Base-by-base conservation (phyloP, 1,140 invertebrate genomes). In the Drosophila malerkotliana region DNA sequence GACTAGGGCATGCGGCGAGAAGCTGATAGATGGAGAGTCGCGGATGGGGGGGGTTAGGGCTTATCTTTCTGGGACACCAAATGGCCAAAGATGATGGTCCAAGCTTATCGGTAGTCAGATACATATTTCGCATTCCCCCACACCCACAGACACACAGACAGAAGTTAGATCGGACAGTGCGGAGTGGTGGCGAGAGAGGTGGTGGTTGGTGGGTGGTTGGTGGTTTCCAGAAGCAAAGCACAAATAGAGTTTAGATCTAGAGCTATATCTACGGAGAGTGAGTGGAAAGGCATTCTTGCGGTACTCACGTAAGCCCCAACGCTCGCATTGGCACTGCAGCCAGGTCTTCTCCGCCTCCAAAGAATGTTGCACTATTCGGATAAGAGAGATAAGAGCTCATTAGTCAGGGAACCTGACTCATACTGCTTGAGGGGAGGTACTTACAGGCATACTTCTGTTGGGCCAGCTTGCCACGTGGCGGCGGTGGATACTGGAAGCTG, bases 401-500 rank as follows among this genome's bases (percentile, higher is more conserved):
- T 69, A 56, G 32, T 41, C n/a, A 9, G 37, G 8, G n/a, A 41
- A 41, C 3, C 1, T 4, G 10, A 10, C 4, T 37, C 8, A 18
- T 1, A 18, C 18, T 18, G 18, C 18, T 18, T 18, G 18, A 18
- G 18, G 18, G 18, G 1, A 18, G 18, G 18, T 18, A 94, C 95
- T 95, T 92, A 96, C 96, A 94, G 72, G 96, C 93, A 94, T 93
- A 97, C 77, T 92, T 91, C 58, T 92, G 89, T 78, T 92, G 90
- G 28, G 90, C 91, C 62, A 89, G 68, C 67, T 92, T 92, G 26
- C 93, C 92, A 57, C 93, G 92, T 57, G 94, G 95, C 80, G 97
- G 96, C 34, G 97, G 96, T 37, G 97, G 97, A 92, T 97, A 97
- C 63, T 97, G 94, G 92, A 98, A 98, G 74, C 97, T 97, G 92